Conservation (phyloP, 2,888 invertebrate genomes). For the Helobdella robusta region DNA sequence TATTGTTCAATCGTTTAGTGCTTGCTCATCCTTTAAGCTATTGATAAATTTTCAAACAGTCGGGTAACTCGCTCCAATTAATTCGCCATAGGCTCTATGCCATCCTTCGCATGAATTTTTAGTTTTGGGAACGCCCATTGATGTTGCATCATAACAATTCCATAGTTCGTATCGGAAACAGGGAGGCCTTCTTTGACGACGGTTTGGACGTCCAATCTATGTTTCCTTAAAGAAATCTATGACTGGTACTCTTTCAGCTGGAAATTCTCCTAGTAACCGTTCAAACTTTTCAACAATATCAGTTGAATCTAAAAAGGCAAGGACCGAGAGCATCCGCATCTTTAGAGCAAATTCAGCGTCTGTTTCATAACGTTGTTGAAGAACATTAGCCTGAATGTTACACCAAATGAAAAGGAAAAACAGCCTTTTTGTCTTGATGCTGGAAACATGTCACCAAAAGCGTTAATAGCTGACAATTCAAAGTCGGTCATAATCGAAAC, state of each 20-base stretch:
- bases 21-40: neutral
- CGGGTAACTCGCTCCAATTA: neutral
- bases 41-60: neutral
- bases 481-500: neutral
- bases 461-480: neutral
- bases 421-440: conserved; percentile 1
- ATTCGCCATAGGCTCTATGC: neutral
- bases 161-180: neutral
- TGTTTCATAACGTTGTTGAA: neutral
- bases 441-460: neutral
- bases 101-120: neutral
- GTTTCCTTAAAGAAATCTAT: conserved; percentile 7
- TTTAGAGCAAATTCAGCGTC: conserved; percentile 2
- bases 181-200: neutral
- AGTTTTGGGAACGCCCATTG: neutral
- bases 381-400: neutral
- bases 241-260: neutral
- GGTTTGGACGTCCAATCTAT: conserved; percentile 1
- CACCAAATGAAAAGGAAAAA: conserved; percentile 11
- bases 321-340: neutral
- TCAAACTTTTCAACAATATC: conserved; percentile 7
- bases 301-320: neutral
- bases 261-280: neutral
- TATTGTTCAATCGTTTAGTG: no score
- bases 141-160: neutral